A percentile compares a stretch with the other conserved stretches of the same genome.
Evolutionary conservation across 2,113 vertebrate species (phyloP).

Genomic region (Otis tarda): DNA sequence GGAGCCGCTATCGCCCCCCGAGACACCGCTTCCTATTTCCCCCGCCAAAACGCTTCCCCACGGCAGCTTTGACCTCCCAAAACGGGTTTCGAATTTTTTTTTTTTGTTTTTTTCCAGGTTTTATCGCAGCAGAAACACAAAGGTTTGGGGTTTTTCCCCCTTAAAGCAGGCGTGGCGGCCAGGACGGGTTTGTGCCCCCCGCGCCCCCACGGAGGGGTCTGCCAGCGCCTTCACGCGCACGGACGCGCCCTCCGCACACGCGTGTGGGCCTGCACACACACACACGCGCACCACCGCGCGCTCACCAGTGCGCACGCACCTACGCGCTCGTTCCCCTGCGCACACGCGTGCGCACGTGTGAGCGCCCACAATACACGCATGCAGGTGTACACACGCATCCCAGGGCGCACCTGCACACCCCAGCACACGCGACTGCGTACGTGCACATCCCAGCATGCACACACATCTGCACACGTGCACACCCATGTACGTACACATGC

Average conservation of each 20-base stretch:
- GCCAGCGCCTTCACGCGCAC: no score
- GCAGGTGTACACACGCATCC: neutral
- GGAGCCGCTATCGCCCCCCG: no score
- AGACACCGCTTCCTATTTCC: no score
- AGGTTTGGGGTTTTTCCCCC: neutral
- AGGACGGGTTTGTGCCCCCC: neutral
- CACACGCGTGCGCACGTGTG: neutral
- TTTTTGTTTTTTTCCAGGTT: neutral
- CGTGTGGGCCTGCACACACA: no score
- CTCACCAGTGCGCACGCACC: neutral
- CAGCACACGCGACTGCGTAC: fast-evolving
- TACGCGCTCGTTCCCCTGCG: neutral
- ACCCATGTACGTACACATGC: fast-evolving
- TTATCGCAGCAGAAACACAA: neutral
- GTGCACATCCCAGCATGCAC: neutral
- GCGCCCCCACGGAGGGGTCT: fast-evolving
- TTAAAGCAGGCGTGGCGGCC: neutral
- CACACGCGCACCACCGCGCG: neutral
- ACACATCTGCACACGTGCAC: neutral
- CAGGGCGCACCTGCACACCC: neutral
- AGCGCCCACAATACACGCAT: neutral
- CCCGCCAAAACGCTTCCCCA: no score
- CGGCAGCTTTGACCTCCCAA: no score
- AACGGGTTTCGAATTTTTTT: no score
- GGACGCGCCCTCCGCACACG: no score